Conservation (phyloP, 1,140 invertebrate genomes). For the Cydia pomonella region DNA sequence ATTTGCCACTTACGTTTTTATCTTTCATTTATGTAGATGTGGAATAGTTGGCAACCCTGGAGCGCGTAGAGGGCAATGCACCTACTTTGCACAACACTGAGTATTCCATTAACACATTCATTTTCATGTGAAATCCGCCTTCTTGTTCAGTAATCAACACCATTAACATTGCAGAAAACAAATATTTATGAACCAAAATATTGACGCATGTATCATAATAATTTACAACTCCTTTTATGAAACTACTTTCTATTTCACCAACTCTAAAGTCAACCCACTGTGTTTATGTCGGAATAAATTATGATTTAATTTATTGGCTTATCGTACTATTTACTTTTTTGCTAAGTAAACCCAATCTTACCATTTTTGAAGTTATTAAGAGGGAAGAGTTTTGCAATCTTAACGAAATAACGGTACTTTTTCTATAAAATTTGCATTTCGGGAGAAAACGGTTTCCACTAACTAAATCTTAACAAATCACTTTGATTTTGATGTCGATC, state of each 20-base stretch:
- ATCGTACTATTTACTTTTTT: not conserved
- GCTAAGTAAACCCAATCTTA: not conserved
- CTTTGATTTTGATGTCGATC: too few relatives aligned
- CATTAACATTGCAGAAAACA: not conserved
- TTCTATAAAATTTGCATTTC: too few relatives aligned
- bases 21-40: not conserved
- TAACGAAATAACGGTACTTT: too few relatives aligned
- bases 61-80: conserved; percentile 9
- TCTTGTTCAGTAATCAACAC: not conserved
- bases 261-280: not conserved
- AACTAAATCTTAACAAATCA: too few relatives aligned
- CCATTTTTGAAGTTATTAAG: too few relatives aligned
- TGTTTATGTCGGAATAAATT: not conserved
- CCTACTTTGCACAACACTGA: conserved; percentile 21
- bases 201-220: not conserved
- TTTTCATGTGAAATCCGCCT: conserved; percentile 1
- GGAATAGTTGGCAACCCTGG: not conserved
- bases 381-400: too few relatives aligned
- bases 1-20: not conserved
- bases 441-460: too few relatives aligned
- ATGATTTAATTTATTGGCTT: not conserved
- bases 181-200: not conserved
- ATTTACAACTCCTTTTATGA: not conserved
- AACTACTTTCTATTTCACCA: not conserved
- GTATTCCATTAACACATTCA: conserved; percentile 4